phyloP scores from a whole-genome alignment of 2,888 invertebrate genomes.

The Liopterus haemorrhoidalis region DNA sequence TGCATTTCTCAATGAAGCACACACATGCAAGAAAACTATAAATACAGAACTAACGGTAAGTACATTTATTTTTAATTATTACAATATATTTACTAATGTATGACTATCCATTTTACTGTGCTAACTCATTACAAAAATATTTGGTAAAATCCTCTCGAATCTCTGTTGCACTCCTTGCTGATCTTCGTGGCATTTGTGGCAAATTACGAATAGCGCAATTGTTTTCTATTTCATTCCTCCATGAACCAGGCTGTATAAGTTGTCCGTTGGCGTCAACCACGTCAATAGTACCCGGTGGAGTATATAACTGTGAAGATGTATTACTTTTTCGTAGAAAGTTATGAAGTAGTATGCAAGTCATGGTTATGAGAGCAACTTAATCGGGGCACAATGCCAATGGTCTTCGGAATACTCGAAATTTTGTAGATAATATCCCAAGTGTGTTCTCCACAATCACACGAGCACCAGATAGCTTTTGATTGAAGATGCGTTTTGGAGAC shows the following conservation, averaged over 20 bases:
- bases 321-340: conserved; percentile 29
- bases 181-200: too few relatives aligned
- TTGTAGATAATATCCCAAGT: conserved; percentile 25
- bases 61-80: too few relatives aligned
- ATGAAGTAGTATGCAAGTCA: conserved; percentile 28
- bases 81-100: too few relatives aligned
- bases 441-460: conserved; percentile 30
- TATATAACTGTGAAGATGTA: conserved; percentile 24
- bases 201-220: too few relatives aligned
- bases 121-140: too few relatives aligned
- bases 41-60: conserved; percentile 23
- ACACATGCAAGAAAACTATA: conserved; percentile 19
- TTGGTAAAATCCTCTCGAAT: too few relatives aligned
- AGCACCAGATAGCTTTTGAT: conserved; percentile 27
- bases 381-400: conserved; percentile 31
- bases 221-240: too few relatives aligned
- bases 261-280: too few relatives aligned
- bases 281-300: conserved; percentile 27
- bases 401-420: conserved; percentile 29
- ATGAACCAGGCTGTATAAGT: too few relatives aligned
- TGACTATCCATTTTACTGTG: too few relatives aligned
- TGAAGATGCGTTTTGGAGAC: conserved; percentile 24
- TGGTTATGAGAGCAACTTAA: conserved; percentile 26
- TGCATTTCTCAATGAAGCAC: conserved; percentile 21
- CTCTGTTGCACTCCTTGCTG: too few relatives aligned